Percentiles rank a stretch among this genome's conserved stretches.
phyloP scores from a whole-genome alignment of 2,113 vertebrate species.

The Apaloderma vittatum region DNA sequence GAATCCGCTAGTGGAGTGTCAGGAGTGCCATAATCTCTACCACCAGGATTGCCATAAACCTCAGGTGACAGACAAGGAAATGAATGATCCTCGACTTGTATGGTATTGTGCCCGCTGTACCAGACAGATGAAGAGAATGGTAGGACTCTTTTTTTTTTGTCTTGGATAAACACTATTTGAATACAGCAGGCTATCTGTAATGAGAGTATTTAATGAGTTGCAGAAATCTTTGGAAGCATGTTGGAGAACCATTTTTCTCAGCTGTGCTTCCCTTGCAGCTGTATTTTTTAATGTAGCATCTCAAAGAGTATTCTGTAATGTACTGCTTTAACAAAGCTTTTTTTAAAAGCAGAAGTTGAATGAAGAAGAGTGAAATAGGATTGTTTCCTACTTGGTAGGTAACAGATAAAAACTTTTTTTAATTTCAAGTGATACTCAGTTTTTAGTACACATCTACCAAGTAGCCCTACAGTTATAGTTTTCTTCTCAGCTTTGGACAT shows the following conservation, averaged over 20 bases:
- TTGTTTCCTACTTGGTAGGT: not conserved
- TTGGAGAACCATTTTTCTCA: not conserved
- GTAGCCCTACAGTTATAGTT: not conserved
- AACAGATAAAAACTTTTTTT: not conserved
- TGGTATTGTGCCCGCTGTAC: slow-evolving; percentile 99
- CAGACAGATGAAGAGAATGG: slow-evolving; percentile 98
- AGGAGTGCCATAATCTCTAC: slow-evolving; percentile 98
- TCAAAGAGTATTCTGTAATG: not conserved
- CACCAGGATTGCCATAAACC: slow-evolving; percentile 99
- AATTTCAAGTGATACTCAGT: not conserved
- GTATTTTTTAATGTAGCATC: not conserved
- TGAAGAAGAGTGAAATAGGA: not conserved
- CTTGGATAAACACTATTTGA: not conserved
- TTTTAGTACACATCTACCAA: not conserved
- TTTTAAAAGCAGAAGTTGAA: not conserved
- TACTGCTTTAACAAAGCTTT: not conserved
- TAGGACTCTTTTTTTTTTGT: slow-evolving; percentile 74
- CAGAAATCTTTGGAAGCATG: not conserved
- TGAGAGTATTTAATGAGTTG: not conserved
- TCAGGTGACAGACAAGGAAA: slow-evolving; percentile 98
- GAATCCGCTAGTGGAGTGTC: slow-evolving; percentile 97
- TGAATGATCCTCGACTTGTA: slow-evolving; percentile 95
- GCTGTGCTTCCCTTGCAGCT: not conserved
- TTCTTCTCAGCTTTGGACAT: not conserved
- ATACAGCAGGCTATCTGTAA: not conserved